phyloP scores from a whole-genome alignment of 2,888 invertebrate species.

The Bombylius discolor region DNA sequence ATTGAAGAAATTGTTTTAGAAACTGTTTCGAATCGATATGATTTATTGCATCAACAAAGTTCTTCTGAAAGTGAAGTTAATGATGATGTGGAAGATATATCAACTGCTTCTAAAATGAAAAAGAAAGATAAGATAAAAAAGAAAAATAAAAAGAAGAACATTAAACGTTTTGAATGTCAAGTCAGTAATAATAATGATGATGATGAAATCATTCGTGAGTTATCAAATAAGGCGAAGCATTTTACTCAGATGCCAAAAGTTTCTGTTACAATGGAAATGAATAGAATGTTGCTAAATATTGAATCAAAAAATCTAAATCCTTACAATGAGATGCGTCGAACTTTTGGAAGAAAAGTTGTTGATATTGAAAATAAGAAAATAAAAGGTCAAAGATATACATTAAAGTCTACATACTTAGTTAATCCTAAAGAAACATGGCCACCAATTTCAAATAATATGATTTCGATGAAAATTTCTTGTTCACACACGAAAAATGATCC shows the following conservation, averaged over 20 bases:
- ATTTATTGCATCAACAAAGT: constrained; percentile 54
- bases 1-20: constrained; percentile 44
- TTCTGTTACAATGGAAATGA: constrained; percentile 38
- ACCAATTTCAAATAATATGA: constrained; percentile 52
- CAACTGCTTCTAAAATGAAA: not conserved
- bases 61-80: constrained; percentile 55
- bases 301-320: constrained; percentile 63
- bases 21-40: constrained; percentile 52
- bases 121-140: too few relatives aligned
- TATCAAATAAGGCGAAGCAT: constrained; percentile 19
- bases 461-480: constrained; percentile 54
- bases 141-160: too few relatives aligned
- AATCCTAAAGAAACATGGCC: constrained; percentile 61
- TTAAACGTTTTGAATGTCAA: constrained; percentile 22
- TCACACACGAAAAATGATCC: constrained; percentile 17
- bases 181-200: constrained; percentile 17
- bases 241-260: constrained; percentile 9
- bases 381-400: constrained; percentile 40
- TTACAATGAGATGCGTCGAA: constrained; percentile 65
- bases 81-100: constrained; percentile 35
- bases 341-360: constrained; percentile 67
- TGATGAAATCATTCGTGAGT: constrained; percentile 26
- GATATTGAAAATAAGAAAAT: constrained; percentile 52
- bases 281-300: constrained; percentile 48
- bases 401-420: constrained; percentile 54